A percentile compares a stretch with the other conserved stretches of the same genome.
Conservation (phyloP, 1,140 invertebrate genomes). For the Papilio aristodemus region DNA sequence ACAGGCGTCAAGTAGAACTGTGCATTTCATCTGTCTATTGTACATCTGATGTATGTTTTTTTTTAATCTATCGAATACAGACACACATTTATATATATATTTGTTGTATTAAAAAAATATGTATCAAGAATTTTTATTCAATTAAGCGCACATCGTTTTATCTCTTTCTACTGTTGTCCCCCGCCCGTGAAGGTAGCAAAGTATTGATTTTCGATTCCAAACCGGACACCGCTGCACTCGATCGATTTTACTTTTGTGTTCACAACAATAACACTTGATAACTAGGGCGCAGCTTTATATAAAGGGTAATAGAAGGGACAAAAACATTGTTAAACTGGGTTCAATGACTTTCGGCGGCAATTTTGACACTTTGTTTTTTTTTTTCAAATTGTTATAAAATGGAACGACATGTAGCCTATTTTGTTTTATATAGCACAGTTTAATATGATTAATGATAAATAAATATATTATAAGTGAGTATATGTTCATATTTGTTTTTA, state of each 20-base stretch:
- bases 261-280: constrained; percentile 23
- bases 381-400: background rate
- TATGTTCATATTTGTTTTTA: too few relatives aligned
- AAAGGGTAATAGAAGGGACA: background rate
- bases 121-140: too few relatives aligned
- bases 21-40: too few relatives aligned
- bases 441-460: too few relatives aligned
- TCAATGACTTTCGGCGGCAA: constrained; percentile 12
- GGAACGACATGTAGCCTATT: too few relatives aligned
- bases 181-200: constrained; percentile 10
- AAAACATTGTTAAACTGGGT: background rate
- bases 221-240: background rate
- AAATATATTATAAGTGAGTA: too few relatives aligned
- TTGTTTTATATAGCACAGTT: too few relatives aligned
- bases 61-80: too few relatives aligned
- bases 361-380: constrained; percentile 11
- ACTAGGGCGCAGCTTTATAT: background rate
- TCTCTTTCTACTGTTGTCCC: constrained; percentile 25
- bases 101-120: too few relatives aligned
- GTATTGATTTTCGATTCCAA: constrained; percentile 28
- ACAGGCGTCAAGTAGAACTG: too few relatives aligned
- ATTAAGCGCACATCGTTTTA: constrained; percentile 11
- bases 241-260: constrained; percentile 25
- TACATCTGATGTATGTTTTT: too few relatives aligned
- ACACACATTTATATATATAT: too few relatives aligned